Evolutionary conservation across 2,888 invertebrate genomes (phyloP).

Genomic region (Brenthis ino): DNA sequence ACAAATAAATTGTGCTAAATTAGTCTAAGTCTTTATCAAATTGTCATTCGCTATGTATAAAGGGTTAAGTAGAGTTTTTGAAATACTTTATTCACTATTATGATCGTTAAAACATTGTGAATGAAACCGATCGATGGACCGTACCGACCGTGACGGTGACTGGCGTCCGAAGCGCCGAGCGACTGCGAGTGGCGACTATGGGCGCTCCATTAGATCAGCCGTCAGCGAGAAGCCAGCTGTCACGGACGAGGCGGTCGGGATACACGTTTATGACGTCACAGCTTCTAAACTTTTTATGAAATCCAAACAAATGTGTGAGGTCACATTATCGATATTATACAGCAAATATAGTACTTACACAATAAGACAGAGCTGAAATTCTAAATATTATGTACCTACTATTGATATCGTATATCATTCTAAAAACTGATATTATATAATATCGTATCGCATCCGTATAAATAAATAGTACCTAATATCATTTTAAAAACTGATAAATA

Average conservation of each 20-base stretch:
- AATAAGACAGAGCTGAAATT: too few relatives aligned
- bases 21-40: neutral
- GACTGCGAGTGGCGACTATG: conserved; percentile 42
- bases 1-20: conserved; percentile 3
- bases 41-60: neutral
- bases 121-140: conserved; percentile 54
- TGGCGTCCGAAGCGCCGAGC: conserved; percentile 43
- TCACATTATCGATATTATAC: conserved; percentile 2
- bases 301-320: conserved; percentile 15
- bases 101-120: conserved; percentile 56
- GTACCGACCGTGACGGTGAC: conserved; percentile 40
- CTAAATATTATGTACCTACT: too few relatives aligned
- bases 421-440: too few relatives aligned
- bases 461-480: too few relatives aligned
- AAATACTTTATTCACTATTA: conserved; percentile 39
- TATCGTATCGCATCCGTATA: too few relatives aligned
- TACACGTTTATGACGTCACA: conserved; percentile 34
- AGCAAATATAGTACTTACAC: too few relatives aligned
- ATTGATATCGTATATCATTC: too few relatives aligned
- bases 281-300: conserved; percentile 10
- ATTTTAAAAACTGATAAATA: too few relatives aligned
- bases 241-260: conserved; percentile 12
- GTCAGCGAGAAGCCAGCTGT: conserved; percentile 15
- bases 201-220: conserved; percentile 4
- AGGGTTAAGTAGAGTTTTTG: conserved; percentile 4